Conservation (phyloP, 2,888 invertebrate genomes). For the Cephalotes varians region DNA sequence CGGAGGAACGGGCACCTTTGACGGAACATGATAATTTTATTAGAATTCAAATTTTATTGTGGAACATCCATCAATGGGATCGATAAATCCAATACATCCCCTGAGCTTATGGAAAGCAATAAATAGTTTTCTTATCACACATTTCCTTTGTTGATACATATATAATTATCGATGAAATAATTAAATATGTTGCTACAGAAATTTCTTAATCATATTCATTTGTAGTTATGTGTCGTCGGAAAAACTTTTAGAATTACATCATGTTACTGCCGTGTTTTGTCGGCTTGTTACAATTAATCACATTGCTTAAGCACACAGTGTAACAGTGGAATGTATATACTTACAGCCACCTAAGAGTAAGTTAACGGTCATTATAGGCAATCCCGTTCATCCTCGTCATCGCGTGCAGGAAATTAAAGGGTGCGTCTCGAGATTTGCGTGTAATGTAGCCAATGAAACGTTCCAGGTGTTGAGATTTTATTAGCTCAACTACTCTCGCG, state of each 20-base stretch:
- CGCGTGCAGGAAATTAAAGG: constrained; percentile 78
- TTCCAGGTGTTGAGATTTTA: constrained; percentile 68
- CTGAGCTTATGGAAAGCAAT: background rate
- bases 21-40: constrained; percentile 25
- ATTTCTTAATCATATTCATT: background rate
- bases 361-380: constrained; percentile 50
- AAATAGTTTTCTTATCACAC: background rate
- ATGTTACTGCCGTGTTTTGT: too few relatives aligned
- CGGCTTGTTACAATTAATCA: constrained; percentile 10
- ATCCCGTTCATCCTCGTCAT: constrained; percentile 61
- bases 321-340: constrained; percentile 21
- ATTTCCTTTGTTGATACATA: background rate
- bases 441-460: constrained; percentile 67
- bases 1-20: background rate
- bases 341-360: constrained; percentile 35
- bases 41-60: constrained; percentile 29
- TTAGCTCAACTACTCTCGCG: constrained; percentile 58
- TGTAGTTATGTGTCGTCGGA: background rate
- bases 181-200: background rate
- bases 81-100: background rate
- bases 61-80: background rate
- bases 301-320: constrained; percentile 31
- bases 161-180: background rate
- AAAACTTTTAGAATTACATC: too few relatives aligned
- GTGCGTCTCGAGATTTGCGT: constrained; percentile 64